Percentiles rank a stretch among this genome's conserved stretches.
These are phyloP conservation scores for Callorhinus ursinus DNA, from an alignment of 2,113 vertebrate species.

Conservation along the genomic window DNA sequence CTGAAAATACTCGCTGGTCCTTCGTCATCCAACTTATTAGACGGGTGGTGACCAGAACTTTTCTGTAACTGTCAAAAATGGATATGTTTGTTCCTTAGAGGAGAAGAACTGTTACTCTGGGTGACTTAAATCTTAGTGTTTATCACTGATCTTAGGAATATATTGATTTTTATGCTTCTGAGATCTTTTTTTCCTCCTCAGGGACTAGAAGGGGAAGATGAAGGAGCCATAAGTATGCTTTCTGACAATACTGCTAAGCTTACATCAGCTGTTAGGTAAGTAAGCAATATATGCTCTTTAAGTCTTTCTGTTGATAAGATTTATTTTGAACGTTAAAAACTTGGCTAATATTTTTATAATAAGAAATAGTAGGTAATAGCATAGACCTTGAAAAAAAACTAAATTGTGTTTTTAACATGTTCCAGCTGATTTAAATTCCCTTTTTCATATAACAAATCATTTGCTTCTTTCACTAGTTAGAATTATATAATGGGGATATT, in stretches of 20 bases:
- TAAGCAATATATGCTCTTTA: not conserved
- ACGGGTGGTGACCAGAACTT: not conserved
- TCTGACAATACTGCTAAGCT: conserved; percentile 99
- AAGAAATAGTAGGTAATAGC: not conserved
- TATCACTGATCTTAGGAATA: not conserved
- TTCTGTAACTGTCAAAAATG: not conserved
- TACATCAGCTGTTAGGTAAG: conserved; percentile 97
- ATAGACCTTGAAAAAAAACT: conserved; percentile 50
- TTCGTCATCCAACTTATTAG: not conserved
- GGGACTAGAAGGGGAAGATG: conserved; percentile 98
- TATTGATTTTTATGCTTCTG: conserved; percentile 50
- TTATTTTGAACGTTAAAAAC: conserved; percentile 17
- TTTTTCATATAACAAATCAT: conserved; percentile 2
- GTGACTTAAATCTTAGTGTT: not conserved
- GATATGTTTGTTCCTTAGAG: not conserved
- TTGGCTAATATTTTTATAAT: not conserved
- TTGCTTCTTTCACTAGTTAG: conserved; percentile 20
- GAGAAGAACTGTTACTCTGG: not conserved
- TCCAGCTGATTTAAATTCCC: conserved; percentile 16
- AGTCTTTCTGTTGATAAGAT: not conserved
- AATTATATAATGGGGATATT: not conserved
- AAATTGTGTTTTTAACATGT: conserved; percentile 27
- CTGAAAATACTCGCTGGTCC: not conserved
- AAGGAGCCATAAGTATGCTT: conserved; percentile 99
- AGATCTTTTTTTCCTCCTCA: conserved; percentile 74